phyloP scores from a whole-genome alignment of 1,140 invertebrate genomes.

The Gryon sp. region DNA sequence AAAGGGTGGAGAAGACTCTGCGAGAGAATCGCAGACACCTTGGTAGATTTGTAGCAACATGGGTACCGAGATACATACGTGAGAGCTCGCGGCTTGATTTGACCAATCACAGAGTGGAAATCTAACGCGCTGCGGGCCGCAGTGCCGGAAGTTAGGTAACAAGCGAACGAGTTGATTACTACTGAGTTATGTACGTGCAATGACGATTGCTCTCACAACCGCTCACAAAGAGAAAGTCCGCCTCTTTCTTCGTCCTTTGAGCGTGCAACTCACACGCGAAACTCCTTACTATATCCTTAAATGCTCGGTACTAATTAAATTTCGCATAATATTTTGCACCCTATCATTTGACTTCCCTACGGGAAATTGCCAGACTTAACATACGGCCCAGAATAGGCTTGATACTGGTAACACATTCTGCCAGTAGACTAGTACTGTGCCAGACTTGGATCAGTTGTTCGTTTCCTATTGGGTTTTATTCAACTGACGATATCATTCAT shows the following conservation, averaged over 20 bases:
- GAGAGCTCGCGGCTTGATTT: slow-evolving; percentile 26
- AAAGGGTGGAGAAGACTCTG: slow-evolving; percentile 44
- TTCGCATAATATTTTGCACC: slow-evolving; percentile 27
- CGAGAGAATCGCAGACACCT: slow-evolving; percentile 39
- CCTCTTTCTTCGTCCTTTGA: slow-evolving; percentile 46
- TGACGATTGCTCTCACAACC: slow-evolving; percentile 61
- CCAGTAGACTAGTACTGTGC: too few relatives aligned
- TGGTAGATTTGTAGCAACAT: slow-evolving; percentile 28
- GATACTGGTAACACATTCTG: too few relatives aligned
- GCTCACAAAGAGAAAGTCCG: slow-evolving; percentile 51
- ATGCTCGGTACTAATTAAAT: slow-evolving; percentile 45
- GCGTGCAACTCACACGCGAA: slow-evolving; percentile 30
- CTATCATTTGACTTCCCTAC: slow-evolving; percentile 15
- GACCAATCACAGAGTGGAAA: slow-evolving; percentile 41
- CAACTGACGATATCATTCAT: too few relatives aligned
- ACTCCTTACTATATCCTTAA: slow-evolving; percentile 46
- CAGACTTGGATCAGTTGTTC: too few relatives aligned
- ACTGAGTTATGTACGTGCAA: slow-evolving; percentile 55
- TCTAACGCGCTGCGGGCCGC: slow-evolving; percentile 32
- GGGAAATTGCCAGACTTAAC: too few relatives aligned
- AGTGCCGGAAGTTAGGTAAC: slow-evolving; percentile 58
- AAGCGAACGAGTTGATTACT: slow-evolving; percentile 60
- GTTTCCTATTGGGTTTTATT: too few relatives aligned
- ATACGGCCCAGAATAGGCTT: too few relatives aligned
- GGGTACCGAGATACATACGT: slow-evolving; percentile 13